phyloP scores from a whole-genome alignment of 2,797 vertebrate genomes.

The Artibeus lituratus region DNA sequence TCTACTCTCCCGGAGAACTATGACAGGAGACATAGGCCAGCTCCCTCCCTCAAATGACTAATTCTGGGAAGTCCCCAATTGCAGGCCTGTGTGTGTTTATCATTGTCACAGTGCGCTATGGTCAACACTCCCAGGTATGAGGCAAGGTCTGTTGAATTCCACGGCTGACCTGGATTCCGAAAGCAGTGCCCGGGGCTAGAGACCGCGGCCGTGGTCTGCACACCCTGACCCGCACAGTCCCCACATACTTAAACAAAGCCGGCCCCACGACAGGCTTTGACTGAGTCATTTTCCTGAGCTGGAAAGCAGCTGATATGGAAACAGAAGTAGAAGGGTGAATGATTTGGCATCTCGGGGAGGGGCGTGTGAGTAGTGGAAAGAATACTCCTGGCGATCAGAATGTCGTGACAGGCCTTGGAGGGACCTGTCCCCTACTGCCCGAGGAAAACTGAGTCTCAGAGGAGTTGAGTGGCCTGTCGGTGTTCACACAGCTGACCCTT shows the following conservation, averaged over 20 bases:
- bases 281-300: background rate
- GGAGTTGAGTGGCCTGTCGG: background rate
- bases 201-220: rapidly evolving
- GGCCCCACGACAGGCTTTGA: rapidly evolving
- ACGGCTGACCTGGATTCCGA: background rate
- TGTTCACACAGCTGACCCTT: background rate
- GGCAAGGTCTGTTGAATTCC: background rate
- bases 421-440: background rate
- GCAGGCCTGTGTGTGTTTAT: background rate
- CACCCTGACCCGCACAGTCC: background rate
- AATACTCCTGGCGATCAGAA: background rate
- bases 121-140: background rate
- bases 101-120: background rate
- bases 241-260: background rate
- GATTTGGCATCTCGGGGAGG: background rate
- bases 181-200: rapidly evolving
- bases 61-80: background rate
- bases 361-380: background rate
- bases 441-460: background rate
- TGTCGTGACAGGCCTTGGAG: background rate
- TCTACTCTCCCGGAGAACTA: background rate
- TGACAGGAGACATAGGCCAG: background rate
- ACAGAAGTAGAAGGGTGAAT: background rate
- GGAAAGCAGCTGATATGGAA: background rate
- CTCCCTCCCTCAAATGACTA: background rate